Base-by-base conservation (phyloP, 1,140 invertebrate genomes). In the Diuraphis noxia region DNA sequence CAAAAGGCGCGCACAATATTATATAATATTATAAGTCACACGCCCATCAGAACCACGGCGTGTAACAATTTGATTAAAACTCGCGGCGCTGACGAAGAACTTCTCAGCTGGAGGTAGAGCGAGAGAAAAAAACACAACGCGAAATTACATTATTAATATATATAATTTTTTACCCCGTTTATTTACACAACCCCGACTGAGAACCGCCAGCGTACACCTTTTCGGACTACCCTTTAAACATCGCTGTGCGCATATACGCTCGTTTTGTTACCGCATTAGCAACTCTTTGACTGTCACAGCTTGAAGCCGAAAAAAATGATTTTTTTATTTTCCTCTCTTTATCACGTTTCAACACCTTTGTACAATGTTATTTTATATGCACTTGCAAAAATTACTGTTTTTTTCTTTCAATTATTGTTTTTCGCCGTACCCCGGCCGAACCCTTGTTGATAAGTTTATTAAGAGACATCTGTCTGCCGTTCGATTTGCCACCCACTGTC, bases 221-320 rank as follows among this genome's bases (percentile, higher is more conserved):
- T 79, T 34, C 87, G 34, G 87, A 30, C 56, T 41, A 63, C 88
- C 63, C 63, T 88, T 36, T 34, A 56, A 40, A 88, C 36, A 88
- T 49, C 19, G 43, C 41, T 34, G 56, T 63, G 56, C 10, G 79
- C n/a, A 72, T 79, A 79, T 89, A n/a, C 23, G 25, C 43, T 41
- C 41, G 88, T 89, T 89, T 89, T 89, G 88, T 89, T 41, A 79
- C 8, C 40, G n/a, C 40, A 89, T 89, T 89, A 89, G 88, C 34
- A 89, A 89, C 88, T 89, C 88, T 89, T 89, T 89, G 88, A 89
- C 63, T 89, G 17, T 89, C 88, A 89, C 88, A 89, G 88, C 88
- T 40, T 89, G 88, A 72, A 34, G 34, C 21, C 84, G 43, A 86
- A 86, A 84, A 85, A 86, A 86, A 52, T 34, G 36, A 52, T 52